These are phyloP conservation scores for Linurgus olivaceus DNA, from an alignment of 2,797 vertebrate species.

Conservation along the genomic window DNA sequence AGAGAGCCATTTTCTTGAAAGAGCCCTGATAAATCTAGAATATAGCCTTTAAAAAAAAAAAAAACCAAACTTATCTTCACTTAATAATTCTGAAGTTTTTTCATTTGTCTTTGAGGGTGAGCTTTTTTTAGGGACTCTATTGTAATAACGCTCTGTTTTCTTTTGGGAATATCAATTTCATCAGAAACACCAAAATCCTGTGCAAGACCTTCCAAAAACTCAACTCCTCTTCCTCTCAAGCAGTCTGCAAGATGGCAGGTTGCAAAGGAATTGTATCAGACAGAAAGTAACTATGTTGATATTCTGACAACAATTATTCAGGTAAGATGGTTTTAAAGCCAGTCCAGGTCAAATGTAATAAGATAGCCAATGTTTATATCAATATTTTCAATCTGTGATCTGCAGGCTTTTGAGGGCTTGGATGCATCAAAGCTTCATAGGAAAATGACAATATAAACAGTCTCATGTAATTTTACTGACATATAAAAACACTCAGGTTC, in stretches of 20 bases:
- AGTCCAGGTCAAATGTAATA: background rate
- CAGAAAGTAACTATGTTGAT: slow-evolving; percentile 97
- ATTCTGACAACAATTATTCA: slow-evolving; percentile 93
- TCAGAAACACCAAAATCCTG: slow-evolving; percentile 78
- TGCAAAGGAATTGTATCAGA: slow-evolving; percentile 97
- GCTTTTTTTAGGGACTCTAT: background rate
- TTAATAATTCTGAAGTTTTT: background rate
- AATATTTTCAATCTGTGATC: background rate
- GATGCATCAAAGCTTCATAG: background rate
- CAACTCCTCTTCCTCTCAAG: slow-evolving; percentile 83
- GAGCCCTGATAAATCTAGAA: background rate
- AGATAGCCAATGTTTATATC: background rate
- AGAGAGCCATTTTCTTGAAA: background rate
- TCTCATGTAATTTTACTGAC: background rate
- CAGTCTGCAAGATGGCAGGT: slow-evolving; percentile 98
- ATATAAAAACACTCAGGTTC: background rate
- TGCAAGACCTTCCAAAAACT: slow-evolving; percentile 85
- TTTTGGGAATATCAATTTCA: background rate
- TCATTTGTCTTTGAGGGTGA: background rate
- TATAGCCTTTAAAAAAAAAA: background rate
- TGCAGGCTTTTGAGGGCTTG: background rate
- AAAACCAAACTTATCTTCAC: rapidly evolving
- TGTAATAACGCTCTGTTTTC: background rate
- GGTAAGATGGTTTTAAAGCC: slow-evolving; percentile 72
- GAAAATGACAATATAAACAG: background rate